phyloP scores from a whole-genome alignment of 2,888 invertebrate genomes.

The Mycogona germanica region DNA sequence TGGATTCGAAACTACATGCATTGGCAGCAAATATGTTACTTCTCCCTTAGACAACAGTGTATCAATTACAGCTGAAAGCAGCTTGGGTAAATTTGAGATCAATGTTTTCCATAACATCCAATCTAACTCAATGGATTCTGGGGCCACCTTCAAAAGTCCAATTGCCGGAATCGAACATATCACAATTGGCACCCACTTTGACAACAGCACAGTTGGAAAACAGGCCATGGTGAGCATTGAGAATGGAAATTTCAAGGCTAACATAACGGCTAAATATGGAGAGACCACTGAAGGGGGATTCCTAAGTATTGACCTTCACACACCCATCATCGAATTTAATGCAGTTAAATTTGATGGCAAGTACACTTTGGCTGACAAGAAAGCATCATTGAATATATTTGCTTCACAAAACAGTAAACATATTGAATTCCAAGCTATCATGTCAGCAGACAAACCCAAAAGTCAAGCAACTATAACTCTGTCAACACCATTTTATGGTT shows the following conservation, averaged over 20 bases:
- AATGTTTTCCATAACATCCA: conserved; percentile 11
- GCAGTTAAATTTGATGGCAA: background rate
- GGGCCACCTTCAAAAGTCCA: conserved; percentile 7
- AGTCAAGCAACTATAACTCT: conserved; percentile 1
- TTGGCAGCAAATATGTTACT: conserved; percentile 12
- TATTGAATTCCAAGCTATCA: background rate
- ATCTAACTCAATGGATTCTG: conserved; percentile 10
- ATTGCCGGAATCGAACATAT: conserved; percentile 14
- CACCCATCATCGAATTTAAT: background rate
- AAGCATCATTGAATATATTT: background rate
- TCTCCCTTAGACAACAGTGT: conserved; percentile 8
- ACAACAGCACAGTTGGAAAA: conserved; percentile 15
- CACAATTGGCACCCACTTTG: conserved; percentile 14
- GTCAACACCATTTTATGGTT: conserved; percentile 15
- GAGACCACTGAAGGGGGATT: background rate
- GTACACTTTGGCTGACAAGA: background rate
- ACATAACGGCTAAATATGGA: conserved; percentile 13
- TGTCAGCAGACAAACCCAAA: background rate
- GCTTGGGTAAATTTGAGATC: background rate
- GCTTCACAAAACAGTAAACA: background rate
- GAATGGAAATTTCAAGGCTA: conserved; percentile 6
- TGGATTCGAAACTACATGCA: conserved; percentile 8
- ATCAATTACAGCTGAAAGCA: conserved; percentile 4
- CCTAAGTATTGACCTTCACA: conserved; percentile 3
- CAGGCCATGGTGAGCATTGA: conserved; percentile 13